Evolutionary conservation across 2,888 invertebrate species (phyloP).

Genomic region (Eurois occulta): DNA sequence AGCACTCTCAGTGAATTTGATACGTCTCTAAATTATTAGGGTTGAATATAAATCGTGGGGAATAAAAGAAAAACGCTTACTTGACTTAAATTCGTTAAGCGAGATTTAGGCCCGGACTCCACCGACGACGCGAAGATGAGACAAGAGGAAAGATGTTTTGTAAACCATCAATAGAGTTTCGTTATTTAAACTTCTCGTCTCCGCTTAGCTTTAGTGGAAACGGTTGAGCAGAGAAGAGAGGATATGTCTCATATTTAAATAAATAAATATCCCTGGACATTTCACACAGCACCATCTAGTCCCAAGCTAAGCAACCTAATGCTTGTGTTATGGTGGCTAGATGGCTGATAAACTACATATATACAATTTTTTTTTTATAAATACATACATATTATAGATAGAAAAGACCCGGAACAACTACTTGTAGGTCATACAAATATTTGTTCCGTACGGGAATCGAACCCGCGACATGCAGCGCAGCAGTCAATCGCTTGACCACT

Average conservation of each 20-base stretch:
- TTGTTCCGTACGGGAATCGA: no score
- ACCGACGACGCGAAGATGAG: background rate
- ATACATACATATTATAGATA: no score
- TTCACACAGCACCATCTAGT: no score
- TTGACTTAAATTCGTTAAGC: background rate
- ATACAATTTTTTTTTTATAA: no score
- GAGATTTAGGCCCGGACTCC: background rate
- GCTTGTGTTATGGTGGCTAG: no score
- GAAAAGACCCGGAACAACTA: no score
- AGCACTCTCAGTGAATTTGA: conserved; percentile 8
- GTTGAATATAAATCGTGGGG: background rate
- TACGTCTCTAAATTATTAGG: conserved; percentile 1
- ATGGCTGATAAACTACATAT: no score
- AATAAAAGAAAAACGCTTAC: background rate
- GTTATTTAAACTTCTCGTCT: background rate
- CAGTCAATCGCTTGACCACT: no score
- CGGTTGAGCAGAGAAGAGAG: background rate
- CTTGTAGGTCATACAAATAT: no score
- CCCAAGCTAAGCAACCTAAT: no score
- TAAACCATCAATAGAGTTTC: background rate
- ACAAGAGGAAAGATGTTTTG: background rate
- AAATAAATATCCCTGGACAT: no score
- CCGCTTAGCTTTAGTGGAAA: background rate
- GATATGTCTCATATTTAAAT: background rate
- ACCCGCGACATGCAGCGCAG: no score